These are phyloP conservation scores for Acanthornis magna DNA, from an alignment of 2,797 vertebrate species.

Conservation along the genomic window DNA sequence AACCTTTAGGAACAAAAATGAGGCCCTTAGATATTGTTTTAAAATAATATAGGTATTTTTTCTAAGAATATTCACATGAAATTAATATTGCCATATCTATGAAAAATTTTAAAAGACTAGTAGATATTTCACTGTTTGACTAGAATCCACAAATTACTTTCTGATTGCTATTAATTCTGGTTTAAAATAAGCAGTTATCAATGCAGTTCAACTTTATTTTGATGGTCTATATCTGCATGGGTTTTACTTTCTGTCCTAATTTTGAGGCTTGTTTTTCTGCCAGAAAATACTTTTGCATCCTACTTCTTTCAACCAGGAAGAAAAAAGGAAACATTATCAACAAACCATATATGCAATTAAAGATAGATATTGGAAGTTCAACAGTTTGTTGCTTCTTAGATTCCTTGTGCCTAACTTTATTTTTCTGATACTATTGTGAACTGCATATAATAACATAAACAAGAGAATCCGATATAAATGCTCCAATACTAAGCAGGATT, in stretches of 20 bases:
- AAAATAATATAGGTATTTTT: neutral
- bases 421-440: neutral
- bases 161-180: neutral
- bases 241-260: neutral
- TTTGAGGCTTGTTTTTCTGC: neutral
- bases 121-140: neutral
- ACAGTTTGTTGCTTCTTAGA: neutral
- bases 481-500: neutral
- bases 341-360: neutral
- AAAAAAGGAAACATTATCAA: neutral
- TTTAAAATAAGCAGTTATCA: neutral
- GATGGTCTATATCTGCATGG: neutral
- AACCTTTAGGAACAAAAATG: neutral
- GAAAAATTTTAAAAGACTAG: neutral
- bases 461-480: neutral
- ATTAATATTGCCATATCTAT: neutral
- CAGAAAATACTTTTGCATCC: neutral
- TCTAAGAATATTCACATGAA: neutral
- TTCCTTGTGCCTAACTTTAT: neutral
- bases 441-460: neutral
- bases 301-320: neutral
- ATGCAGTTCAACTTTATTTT: neutral
- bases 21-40: neutral
- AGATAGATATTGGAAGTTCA: neutral
- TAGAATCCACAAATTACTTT: neutral